Conservation (phyloP, 2,797 vertebrate species). For the Pseudotriccus pelzelni region DNA sequence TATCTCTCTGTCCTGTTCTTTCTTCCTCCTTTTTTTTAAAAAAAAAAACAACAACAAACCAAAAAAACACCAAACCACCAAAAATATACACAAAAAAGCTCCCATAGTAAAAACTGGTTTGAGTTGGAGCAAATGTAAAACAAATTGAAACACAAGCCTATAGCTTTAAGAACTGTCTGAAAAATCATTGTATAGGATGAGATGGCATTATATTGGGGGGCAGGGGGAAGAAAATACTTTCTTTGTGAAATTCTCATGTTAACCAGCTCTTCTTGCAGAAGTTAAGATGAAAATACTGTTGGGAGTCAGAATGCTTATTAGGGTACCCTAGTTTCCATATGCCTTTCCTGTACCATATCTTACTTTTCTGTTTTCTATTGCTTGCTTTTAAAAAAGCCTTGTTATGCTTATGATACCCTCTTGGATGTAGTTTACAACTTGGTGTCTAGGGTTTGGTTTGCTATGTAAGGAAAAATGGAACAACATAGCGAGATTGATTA, state of each 20-base stretch:
- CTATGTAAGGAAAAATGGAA: background rate
- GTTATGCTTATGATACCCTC: background rate
- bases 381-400: background rate
- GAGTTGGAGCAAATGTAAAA: background rate
- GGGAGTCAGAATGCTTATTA: background rate
- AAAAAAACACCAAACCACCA: background rate
- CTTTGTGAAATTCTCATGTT: background rate
- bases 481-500: slow-evolving; percentile 21
- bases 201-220: background rate
- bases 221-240: background rate
- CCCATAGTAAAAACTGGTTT: background rate
- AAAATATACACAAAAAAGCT: background rate
- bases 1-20: background rate
- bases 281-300: background rate
- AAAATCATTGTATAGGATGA: background rate
- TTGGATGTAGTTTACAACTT: background rate
- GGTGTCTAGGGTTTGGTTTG: background rate
- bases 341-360: background rate
- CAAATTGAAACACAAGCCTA: background rate
- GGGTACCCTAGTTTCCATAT: background rate
- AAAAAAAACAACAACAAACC: background rate
- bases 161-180: background rate
- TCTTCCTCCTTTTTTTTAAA: background rate
- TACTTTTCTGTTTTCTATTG: background rate
- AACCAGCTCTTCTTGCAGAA: background rate